Base-by-base conservation (phyloP, 2,888 invertebrate species). In the Opisthograptis luteolata region DNA sequence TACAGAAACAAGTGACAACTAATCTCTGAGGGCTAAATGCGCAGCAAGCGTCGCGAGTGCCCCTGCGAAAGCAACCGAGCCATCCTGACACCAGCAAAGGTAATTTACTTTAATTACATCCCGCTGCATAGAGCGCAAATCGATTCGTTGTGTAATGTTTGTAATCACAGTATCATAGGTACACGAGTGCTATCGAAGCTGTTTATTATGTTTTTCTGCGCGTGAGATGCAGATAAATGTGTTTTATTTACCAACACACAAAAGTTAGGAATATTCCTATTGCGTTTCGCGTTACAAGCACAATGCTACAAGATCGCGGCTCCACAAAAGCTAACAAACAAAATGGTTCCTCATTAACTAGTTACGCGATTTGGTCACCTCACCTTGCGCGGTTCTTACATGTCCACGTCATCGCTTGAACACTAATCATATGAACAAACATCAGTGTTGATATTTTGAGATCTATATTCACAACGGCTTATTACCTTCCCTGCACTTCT, bases 31-130 rank as follows among this genome's bases (percentile, higher is more conserved):
- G 78, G 74, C 74, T 69, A 68, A 77, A 81, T 80, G 82, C 85
- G 84, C 82, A 82, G 67, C 78, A 64, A 60, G 54, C 67, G 68
- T 48, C 85, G 87, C 79, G 88, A 80, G 87, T 86, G 82, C 48
- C 55, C 62, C 61, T 45, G 47, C 59, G 49, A 63, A 64, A 9
- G 7, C 32, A 28, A 41, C 45, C 13, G 34, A 63, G 50, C 63
- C 32, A 30, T 45, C 47, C 17, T 31, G 48, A 44, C 52, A 40
- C 32, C 61, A 46, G 12, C 48, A 50, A 70, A 83, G 84, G 84
- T 84, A 83, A 80, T 58, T 55, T 35, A 54, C 22, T 39, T 44
- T 47, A 55, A 50, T 55, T 39, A 32, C 41, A 45, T 14, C 6
- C 24, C 12, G 9, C 40, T 43, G 40, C 31, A 49, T 39, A 25